Conservation (phyloP, 1,140 invertebrate genomes). For the Acromyrmex heyeri region DNA sequence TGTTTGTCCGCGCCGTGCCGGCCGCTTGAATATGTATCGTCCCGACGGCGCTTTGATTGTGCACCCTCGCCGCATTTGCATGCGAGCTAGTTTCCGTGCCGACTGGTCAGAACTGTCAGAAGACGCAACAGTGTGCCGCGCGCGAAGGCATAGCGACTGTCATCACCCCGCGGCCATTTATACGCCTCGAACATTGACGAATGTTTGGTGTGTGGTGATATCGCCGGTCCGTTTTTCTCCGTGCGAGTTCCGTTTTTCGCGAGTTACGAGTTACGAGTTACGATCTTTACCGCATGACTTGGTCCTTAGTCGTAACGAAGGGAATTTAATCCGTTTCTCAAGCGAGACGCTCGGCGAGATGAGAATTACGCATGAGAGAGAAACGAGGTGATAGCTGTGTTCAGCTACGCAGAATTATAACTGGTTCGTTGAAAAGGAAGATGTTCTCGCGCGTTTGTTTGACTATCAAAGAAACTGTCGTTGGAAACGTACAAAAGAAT, state of each 20-base stretch:
- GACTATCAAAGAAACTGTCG: constrained; percentile 32
- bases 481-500: constrained; percentile 25
- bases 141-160: neutral
- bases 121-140: constrained; percentile 67
- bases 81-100: constrained; percentile 67
- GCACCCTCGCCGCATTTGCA: constrained; percentile 74
- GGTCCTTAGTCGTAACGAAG: constrained; percentile 17
- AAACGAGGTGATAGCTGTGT: neutral
- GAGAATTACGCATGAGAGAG: constrained; percentile 15
- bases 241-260: constrained; percentile 12
- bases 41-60: constrained; percentile 76
- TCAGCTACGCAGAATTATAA: constrained; percentile 25
- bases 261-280: constrained; percentile 37
- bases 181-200: constrained; percentile 5
- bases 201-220: neutral
- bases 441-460: neutral
- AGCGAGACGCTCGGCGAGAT: neutral
- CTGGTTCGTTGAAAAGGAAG: neutral
- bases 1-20: constrained; percentile 72
- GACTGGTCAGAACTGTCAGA: constrained; percentile 32
- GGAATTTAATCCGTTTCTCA: constrained; percentile 28
- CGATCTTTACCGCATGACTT: constrained; percentile 13
- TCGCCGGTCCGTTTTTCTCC: neutral
- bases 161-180: constrained; percentile 26
- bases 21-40: constrained; percentile 80